phyloP scores from a whole-genome alignment of 2,113 vertebrate species.

The Dolichotis patagonum region DNA sequence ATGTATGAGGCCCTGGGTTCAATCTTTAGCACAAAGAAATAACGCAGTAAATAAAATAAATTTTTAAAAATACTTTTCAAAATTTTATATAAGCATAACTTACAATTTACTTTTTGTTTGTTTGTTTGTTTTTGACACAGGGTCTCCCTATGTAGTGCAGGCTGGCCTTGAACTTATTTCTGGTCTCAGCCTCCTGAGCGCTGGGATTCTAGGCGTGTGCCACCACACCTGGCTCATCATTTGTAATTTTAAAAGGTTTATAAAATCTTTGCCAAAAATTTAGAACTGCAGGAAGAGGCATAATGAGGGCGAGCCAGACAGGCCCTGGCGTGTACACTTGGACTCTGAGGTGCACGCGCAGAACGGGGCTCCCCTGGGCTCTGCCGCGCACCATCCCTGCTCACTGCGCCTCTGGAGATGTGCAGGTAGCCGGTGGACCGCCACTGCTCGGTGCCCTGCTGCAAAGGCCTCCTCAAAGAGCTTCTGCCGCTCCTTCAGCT shows the following conservation, averaged over 20 bases:
- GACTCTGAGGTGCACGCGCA: not conserved
- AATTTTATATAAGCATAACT: not conserved
- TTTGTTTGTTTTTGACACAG: not conserved
- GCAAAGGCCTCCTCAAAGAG: conserved; percentile 98
- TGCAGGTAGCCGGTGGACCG: conserved; percentile 97
- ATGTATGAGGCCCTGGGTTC: not conserved
- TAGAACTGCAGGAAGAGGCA: not conserved
- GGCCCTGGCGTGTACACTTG: accelerated
- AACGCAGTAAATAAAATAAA: not conserved
- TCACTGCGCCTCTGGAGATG: conserved; percentile 95
- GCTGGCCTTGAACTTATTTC: not conserved
- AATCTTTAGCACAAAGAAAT: not conserved
- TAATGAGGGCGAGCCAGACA: too few relatives aligned
- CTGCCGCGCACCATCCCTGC: conserved; percentile 2
- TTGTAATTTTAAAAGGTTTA: not conserved
- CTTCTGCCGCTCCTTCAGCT: conserved; percentile 97
- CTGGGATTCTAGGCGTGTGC: not conserved
- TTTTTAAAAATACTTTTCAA: not conserved
- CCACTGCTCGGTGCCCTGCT: conserved; percentile 99
- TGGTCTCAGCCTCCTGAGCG: not conserved
- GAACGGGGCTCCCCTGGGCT: accelerated
- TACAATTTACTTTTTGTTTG: not conserved
- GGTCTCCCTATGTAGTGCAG: not conserved
- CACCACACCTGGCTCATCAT: not conserved
- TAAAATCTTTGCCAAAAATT: not conserved